These are phyloP conservation scores for Dipodomys stephensi DNA, from an alignment of 2,113 vertebrate genomes.

Conservation along the genomic window DNA sequence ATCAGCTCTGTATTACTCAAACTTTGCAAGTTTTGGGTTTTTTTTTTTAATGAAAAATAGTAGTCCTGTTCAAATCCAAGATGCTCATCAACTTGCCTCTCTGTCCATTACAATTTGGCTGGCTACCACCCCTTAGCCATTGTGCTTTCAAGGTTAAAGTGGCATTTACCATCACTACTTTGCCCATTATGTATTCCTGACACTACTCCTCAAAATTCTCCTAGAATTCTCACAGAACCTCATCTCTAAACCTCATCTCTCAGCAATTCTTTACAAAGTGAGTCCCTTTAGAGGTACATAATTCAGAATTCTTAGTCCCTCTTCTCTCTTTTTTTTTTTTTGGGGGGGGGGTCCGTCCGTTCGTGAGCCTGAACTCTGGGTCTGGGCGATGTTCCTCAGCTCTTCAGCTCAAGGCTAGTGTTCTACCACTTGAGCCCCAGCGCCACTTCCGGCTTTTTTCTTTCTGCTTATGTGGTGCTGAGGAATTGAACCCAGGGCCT, in stretches of 20 bases:
- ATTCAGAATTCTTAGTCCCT: neutral
- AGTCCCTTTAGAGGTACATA: neutral
- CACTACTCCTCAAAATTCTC: neutral
- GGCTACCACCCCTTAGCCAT: neutral
- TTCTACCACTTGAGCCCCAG: too few species aligned
- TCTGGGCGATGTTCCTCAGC: too few species aligned
- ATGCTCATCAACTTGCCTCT: neutral
- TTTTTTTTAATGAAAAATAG: constrained; percentile 34
- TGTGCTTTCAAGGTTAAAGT: neutral
- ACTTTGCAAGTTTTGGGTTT: neutral
- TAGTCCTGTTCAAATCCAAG: constrained; percentile 7
- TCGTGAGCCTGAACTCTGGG: too few species aligned
- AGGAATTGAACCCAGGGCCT: too few species aligned
- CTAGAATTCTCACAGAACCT: neutral
- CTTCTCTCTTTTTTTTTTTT: neutral
- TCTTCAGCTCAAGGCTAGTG: too few species aligned
- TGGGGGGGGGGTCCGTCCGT: too few species aligned
- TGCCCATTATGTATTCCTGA: neutral
- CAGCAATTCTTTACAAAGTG: constrained; percentile 12
- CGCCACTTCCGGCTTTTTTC: too few species aligned
- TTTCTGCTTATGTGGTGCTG: too few species aligned
- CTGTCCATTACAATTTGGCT: neutral
- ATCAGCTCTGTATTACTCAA: constrained; percentile 31
- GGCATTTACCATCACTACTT: neutral
- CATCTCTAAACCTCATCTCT: neutral